Base-by-base conservation (phyloP, 2,888 invertebrate species). In the Odontocerum albicorne region DNA sequence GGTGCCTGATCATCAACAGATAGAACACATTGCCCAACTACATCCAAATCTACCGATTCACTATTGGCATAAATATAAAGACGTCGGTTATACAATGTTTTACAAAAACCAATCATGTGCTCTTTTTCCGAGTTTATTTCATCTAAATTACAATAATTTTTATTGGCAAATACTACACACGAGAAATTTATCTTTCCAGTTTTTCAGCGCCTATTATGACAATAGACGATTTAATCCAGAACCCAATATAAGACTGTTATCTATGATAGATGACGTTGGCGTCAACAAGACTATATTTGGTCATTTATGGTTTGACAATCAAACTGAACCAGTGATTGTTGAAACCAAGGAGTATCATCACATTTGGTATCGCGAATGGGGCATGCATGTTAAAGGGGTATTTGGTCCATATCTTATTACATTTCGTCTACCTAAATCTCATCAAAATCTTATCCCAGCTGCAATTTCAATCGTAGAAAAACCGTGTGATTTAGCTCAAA, bases 351-450 rank as follows among this genome's bases (percentile, higher is more conserved):
- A 93, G 72, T 93, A 93, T 75, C 93, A 93, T 70, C 93, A 94
- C 70, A 90, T 93, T 64, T 95, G 94, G 94, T 89, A 91, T 70
- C 86, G 86, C 64, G 92, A 92, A 72, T 95, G 94, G 94, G 93
- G 93, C 55, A 93, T 94, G 73, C 92, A 92, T 73, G 88, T 90
- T 68, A 90, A 93, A 71, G 88, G 88, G 46, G 88, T 92, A 60
- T 90, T 92, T 70, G 93, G 94, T 73, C 94, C 94, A 0, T 94
- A 92, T 70, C 79, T 95, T 63, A 86, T 92, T 62, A 91, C 93
- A 16, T 95, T 94, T 72, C 88, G 90, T 67, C 82, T 94, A 64
- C 88, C 90, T 67, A 82, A 94, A 64, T 93, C 94, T 0, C 81
- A 21, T 10, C 2, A 2, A 16, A 13, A 40, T n/a, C 13, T n/a